Conservation (phyloP, 2,113 vertebrate genomes). For the Zosterops borbonicus region DNA sequence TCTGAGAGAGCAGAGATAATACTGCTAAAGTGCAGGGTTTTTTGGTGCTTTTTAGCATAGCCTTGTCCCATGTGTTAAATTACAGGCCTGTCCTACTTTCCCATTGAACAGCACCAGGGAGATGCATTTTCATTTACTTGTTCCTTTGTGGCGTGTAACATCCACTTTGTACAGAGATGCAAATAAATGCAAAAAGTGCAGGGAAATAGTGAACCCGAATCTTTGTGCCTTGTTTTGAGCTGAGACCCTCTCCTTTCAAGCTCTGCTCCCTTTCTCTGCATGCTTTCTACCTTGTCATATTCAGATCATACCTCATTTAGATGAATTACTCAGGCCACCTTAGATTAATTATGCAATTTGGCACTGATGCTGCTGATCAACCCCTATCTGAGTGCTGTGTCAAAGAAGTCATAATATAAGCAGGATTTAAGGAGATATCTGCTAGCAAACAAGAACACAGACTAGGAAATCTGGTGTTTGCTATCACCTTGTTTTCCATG, state of each 20-base stretch:
- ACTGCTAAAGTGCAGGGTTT: not conserved
- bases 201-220: not conserved
- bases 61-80: not conserved
- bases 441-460: not conserved
- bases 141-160: not conserved
- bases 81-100: constrained; percentile 5
- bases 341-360: constrained; percentile 54
- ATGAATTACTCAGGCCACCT: constrained; percentile 56
- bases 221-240: not conserved
- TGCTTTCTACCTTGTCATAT: constrained; percentile 18
- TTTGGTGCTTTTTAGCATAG: not conserved
- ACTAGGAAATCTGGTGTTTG: not conserved
- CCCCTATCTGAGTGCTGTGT: not conserved
- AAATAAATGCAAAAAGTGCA: constrained; percentile 29
- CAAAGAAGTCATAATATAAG: not conserved
- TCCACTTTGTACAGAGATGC: not conserved
- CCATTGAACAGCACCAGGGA: not conserved
- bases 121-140: constrained; percentile 1
- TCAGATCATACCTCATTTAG: constrained; percentile 51
- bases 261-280: not conserved
- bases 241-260: not conserved
- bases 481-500: not conserved
- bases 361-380: not conserved
- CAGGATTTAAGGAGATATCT: not conserved
- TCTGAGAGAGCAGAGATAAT: not conserved